phyloP scores from a whole-genome alignment of 2,113 vertebrate genomes.

The Bungarus multicinctus region DNA sequence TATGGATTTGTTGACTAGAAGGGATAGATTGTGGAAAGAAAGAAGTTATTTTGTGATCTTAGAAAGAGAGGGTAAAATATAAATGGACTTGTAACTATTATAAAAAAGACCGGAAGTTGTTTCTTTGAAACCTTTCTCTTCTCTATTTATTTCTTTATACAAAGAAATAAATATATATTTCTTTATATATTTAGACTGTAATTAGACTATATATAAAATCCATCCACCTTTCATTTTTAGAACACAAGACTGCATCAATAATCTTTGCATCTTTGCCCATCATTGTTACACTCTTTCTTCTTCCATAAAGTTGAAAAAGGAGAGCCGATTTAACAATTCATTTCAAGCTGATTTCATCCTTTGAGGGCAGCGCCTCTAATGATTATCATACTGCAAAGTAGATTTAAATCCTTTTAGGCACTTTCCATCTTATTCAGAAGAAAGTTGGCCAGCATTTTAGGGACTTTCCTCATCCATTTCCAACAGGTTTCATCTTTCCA shows the following conservation, averaged over 20 bases:
- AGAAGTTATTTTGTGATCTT: background rate
- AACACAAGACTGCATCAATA: background rate
- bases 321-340: background rate
- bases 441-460: background rate
- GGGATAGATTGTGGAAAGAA: background rate
- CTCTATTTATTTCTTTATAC: background rate
- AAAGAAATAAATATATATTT: no score
- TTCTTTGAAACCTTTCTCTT: background rate
- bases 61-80: background rate
- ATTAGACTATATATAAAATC: background rate
- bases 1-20: background rate
- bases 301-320: background rate
- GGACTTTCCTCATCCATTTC: background rate
- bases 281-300: background rate
- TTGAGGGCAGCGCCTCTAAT: constrained; percentile 21
- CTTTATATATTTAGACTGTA: background rate
- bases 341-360: background rate
- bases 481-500: background rate
- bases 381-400: background rate
- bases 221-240: background rate
- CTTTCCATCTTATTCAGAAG: background rate
- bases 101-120: background rate
- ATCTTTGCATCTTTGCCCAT: background rate
- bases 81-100: background rate
- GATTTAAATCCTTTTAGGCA: background rate